Conservation (phyloP, 2,113 vertebrate genomes). For the Lamprologus speciosus region DNA sequence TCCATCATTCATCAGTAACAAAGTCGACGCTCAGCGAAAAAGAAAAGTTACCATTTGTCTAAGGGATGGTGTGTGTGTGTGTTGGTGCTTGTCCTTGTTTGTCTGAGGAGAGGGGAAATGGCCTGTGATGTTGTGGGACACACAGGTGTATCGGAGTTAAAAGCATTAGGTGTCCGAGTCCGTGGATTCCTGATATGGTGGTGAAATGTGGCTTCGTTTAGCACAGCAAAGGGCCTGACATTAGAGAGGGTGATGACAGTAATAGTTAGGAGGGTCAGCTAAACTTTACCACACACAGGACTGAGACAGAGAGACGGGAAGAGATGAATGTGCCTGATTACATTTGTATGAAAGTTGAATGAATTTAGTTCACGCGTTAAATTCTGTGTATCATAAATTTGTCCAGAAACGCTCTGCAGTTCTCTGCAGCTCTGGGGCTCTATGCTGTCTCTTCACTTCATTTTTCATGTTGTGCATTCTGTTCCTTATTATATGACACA, state of each 20-base stretch:
- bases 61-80: background rate
- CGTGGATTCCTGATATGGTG: slow-evolving; percentile 11
- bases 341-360: background rate
- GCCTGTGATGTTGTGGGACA: slow-evolving; percentile 60
- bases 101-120: slow-evolving; percentile 48
- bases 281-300: slow-evolving; percentile 17
- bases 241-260: slow-evolving; percentile 80
- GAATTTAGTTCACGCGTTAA: background rate
- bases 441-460: background rate
- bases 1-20: slow-evolving; percentile 1
- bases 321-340: background rate
- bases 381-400: background rate
- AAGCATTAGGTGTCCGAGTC: slow-evolving; percentile 6
- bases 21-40: background rate
- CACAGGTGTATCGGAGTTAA: slow-evolving; percentile 62
- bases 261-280: slow-evolving; percentile 33
- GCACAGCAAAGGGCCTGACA: slow-evolving; percentile 49
- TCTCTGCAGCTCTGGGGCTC: background rate
- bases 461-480: background rate
- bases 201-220: slow-evolving; percentile 67
- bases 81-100: slow-evolving; percentile 24
- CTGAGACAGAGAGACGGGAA: background rate
- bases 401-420: background rate
- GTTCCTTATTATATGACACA: background rate
- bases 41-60: slow-evolving; percentile 30